Percentiles rank a stretch among this genome's conserved stretches.
These are phyloP conservation scores for Neopipo cinnamomea DNA, from an alignment of 2,113 vertebrate species.

Conservation along the genomic window DNA sequence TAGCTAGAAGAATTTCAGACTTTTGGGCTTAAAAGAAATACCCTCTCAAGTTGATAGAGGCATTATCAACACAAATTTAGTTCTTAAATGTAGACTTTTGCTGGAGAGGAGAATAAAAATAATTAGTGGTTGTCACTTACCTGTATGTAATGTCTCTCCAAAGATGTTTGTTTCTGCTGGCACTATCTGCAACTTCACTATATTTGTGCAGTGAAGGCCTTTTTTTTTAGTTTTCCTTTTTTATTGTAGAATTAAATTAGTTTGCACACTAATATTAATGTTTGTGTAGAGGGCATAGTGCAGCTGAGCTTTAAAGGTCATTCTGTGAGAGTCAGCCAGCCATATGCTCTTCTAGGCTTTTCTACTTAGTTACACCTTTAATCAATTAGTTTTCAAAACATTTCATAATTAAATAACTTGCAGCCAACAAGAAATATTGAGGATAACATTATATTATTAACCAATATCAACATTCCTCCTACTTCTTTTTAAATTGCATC, in stretches of 20 bases:
- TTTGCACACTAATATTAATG: neutral
- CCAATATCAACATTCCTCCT: neutral
- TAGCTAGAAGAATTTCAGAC: neutral
- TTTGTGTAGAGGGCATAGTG: neutral
- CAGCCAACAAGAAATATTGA: neutral
- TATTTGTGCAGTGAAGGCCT: neutral
- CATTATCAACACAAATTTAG: neutral
- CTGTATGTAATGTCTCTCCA: neutral
- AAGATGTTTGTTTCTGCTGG: neutral
- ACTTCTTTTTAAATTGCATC: neutral
- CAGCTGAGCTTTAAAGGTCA: neutral
- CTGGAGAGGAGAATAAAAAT: neutral
- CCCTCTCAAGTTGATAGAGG: neutral
- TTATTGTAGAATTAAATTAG: neutral
- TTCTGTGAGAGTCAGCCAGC: neutral
- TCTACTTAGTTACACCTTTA: neutral
- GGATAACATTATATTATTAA: neutral
- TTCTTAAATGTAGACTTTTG: neutral
- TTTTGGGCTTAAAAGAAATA: neutral
- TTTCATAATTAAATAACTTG: neutral
- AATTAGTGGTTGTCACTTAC: neutral
- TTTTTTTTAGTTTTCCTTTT: neutral
- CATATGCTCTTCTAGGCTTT: slow-evolving; percentile 22
- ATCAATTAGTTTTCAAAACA: neutral
- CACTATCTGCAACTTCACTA: fast-evolving